Evolutionary conservation across 2,797 vertebrate species (phyloP), one percentile per base, ranked within the genome.

Genomic region (Malacoraja senta): DNA sequence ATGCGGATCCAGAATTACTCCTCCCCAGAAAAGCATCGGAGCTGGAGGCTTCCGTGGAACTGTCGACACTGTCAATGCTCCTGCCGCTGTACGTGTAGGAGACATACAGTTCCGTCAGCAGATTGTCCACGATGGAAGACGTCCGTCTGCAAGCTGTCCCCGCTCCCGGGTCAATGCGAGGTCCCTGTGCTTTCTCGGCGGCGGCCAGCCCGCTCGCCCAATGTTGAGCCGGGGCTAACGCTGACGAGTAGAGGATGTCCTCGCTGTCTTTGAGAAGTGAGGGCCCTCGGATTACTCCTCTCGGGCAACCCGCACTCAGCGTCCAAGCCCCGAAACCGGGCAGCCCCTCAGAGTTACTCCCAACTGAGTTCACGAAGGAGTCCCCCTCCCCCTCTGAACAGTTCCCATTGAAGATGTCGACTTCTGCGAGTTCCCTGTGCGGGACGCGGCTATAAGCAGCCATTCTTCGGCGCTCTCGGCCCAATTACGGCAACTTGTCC

Each of bases 21-120:
- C 97, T 96, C 44, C 95, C 96, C 93, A 96, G 94, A 88, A 97
- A 97, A 2, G 96, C 96, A 29, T 98, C 97, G 0, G 98, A 98
- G 0, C 97, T 97, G 10, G 98, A 98, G 71, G 97, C 97, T 95
- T 99, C 99, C 0, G 93, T 93, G 15, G 93, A 93, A 53, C 93
- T 93, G 4, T 93, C 93, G 61, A 93, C 78, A 19, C 93, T 93
- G 71, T 92, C 90, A 29, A 53, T 29, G 71, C 95, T 95, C 95
- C 95, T 93, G 94, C 95, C 93, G 78, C 95, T 94, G 78, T 95
- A 95, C n/a, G 95, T 95, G 95, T 95, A 97, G 32, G 98, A 96
- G 94, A 98, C 97, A 94, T 99, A 99, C 0, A 99, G 97, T 95
- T 99, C 98, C 58, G 98, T 98, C 94, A 99, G 95, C 93, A 99